Percentiles rank a stretch among this genome's conserved stretches.
Conservation (phyloP, 1,140 invertebrate species). For the Drosophila eugracilis region DNA sequence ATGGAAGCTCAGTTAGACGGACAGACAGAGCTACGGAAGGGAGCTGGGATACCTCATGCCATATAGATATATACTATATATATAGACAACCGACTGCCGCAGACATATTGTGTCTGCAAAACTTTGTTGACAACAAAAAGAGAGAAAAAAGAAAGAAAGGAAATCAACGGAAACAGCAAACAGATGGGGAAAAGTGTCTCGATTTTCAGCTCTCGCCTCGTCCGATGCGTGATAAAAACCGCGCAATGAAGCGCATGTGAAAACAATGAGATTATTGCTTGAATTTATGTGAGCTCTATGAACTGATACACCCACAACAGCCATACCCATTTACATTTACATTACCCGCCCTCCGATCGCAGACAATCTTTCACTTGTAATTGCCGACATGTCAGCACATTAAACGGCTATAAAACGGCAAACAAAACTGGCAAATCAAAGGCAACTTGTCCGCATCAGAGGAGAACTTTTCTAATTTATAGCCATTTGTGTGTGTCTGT, state of each 20-base stretch:
- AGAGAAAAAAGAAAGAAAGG: slow-evolving; percentile 31
- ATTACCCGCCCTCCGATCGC: slow-evolving; percentile 6
- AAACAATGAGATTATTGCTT: slow-evolving; percentile 81
- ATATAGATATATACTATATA: slow-evolving; percentile 23
- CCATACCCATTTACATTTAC: slow-evolving; percentile 1
- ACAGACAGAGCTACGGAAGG: slow-evolving; percentile 14
- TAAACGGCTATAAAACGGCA: slow-evolving; percentile 76
- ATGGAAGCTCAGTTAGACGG: slow-evolving; percentile 57
- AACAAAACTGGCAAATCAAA: slow-evolving; percentile 74
- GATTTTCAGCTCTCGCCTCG: slow-evolving; percentile 27
- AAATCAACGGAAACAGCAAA: slow-evolving; percentile 39
- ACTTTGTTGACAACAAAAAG: slow-evolving; percentile 77
- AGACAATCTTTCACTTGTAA: slow-evolving; percentile 58
- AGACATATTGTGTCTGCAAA: slow-evolving; percentile 81
- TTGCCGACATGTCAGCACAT: slow-evolving; percentile 81
- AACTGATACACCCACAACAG: slow-evolving; percentile 21
- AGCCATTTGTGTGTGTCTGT: slow-evolving; percentile 31
- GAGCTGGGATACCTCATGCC: neutral
- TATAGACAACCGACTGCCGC: slow-evolving; percentile 52
- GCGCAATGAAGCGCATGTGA: slow-evolving; percentile 71
- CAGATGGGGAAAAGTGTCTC: slow-evolving; percentile 57
- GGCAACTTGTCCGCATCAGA: slow-evolving; percentile 70
- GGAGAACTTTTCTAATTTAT: slow-evolving; percentile 77
- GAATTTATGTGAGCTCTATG: slow-evolving; percentile 70
- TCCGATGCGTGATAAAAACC: slow-evolving; percentile 59